A percentile compares a stretch with the other conserved stretches of the same genome.
Conservation (phyloP, 2,113 vertebrate species). For the Tyto alba region DNA sequence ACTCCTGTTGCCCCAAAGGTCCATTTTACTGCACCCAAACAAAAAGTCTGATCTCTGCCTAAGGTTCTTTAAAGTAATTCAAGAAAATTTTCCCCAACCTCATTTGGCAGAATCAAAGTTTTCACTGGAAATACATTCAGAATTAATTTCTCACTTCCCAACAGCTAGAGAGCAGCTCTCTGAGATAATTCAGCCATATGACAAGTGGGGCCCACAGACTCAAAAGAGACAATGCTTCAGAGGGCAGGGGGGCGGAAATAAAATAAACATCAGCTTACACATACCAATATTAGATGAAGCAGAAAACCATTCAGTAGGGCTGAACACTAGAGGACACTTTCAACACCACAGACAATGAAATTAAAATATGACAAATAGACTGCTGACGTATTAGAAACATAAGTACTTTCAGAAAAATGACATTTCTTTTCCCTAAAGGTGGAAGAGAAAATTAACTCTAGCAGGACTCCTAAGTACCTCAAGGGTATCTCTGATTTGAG, state of each 20-base stretch:
- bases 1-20: not conserved
- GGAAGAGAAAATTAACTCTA: not conserved
- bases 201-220: not conserved
- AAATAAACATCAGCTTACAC: not conserved
- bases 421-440: not conserved
- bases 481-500: constrained; percentile 37
- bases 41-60: not conserved
- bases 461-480: constrained; percentile 12
- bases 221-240: not conserved
- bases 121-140: not conserved
- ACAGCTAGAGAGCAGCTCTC: not conserved
- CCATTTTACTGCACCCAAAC: not conserved
- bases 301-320: not conserved
- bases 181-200: not conserved
- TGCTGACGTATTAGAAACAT: not conserved
- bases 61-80: not conserved
- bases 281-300: not conserved
- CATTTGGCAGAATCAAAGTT: not conserved
- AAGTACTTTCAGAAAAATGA: not conserved
- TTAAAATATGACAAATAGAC: not conserved
- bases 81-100: not conserved
- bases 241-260: not conserved
- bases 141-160: not conserved
- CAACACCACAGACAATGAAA: not conserved
- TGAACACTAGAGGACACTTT: not conserved